Base-by-base conservation (phyloP, 2,888 invertebrate genomes). In the Pachymerium ferrugineum region DNA sequence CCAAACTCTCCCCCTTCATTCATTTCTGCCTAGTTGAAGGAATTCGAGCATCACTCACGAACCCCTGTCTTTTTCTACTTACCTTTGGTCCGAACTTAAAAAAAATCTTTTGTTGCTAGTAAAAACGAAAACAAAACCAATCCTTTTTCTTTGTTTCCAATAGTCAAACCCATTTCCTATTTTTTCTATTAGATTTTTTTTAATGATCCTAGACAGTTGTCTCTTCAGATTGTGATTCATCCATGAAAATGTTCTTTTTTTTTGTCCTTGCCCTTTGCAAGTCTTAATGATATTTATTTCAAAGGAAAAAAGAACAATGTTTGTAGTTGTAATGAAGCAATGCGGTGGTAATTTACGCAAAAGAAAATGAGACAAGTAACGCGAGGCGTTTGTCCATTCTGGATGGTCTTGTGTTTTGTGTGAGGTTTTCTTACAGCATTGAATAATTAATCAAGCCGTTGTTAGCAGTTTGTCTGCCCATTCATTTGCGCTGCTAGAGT, bases 391-490 rank as follows among this genome's bases (percentile, higher is more conserved):
- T 62, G 62, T 62, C 62, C 28, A n/a, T 62, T 62, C 28, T 62
- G 28, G 22, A 28, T 62, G 54, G 22, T 62, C 62, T 14, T 62
- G n/a, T 25, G 62, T 62, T 62, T 62, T 25, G 62, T 62, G n/a
- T 25, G 62, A 28, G 62, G 62, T 62, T 62, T 62, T 62, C 62
- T 62, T 62, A 62, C 62, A 62, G 62, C 62, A 1, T 28, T 62
- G 62, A 62, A 62, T 62, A 62, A 62, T 62, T 62, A 62, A 62
- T 62, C 62, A 62, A 62, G 62, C 62, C 62, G 62, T 62, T 62
- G 62, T 25, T 62, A 25, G 62, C 62, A 62, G 62, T 62, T 62
- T 62, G 62, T 62, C 28, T 62, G 62, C 62, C 62, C 62, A 62
- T 62, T 62, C 62, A 62, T 62, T 62, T 62, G 62, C 28, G n/a